Evolutionary conservation across 2,888 invertebrate genomes (phyloP).

Genomic region (Strigamia transsilvanica): DNA sequence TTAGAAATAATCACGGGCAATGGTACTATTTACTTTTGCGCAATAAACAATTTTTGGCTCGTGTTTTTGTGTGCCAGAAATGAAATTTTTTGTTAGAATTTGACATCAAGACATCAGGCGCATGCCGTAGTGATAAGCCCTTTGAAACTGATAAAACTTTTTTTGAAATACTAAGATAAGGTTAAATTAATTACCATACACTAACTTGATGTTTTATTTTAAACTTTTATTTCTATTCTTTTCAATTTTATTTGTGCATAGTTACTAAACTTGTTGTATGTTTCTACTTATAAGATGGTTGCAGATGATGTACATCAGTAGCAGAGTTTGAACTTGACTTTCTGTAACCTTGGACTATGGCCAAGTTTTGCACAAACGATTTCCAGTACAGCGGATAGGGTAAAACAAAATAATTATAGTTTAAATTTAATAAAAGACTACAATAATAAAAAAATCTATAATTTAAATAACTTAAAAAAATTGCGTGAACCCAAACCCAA

Average conservation of each 20-base stretch:
- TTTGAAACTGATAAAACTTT: neutral
- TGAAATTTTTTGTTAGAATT: too few species aligned
- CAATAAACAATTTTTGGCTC: too few species aligned
- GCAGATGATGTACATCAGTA: neutral
- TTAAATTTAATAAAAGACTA: too few species aligned
- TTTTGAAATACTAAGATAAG: neutral
- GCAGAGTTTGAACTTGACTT: constrained; percentile 14
- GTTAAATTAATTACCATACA: neutral
- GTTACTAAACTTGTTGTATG: neutral
- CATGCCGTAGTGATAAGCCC: neutral
- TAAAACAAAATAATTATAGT: neutral
- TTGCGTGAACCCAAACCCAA: too few species aligned
- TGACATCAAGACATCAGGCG: too few species aligned
- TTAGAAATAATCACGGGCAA: too few species aligned
- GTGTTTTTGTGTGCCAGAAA: too few species aligned
- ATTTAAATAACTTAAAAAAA: too few species aligned
- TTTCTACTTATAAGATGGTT: neutral
- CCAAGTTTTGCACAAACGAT: neutral
- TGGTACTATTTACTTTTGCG: too few species aligned
- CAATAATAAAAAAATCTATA: too few species aligned
- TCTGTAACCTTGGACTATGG: neutral
- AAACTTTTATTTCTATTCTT: neutral
- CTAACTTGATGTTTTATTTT: too few species aligned
- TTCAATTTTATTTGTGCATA: neutral
- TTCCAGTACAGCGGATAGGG: neutral